These are phyloP conservation scores for Hyla sarda DNA, from an alignment of 2,113 vertebrate species.

Conservation along the genomic window DNA sequence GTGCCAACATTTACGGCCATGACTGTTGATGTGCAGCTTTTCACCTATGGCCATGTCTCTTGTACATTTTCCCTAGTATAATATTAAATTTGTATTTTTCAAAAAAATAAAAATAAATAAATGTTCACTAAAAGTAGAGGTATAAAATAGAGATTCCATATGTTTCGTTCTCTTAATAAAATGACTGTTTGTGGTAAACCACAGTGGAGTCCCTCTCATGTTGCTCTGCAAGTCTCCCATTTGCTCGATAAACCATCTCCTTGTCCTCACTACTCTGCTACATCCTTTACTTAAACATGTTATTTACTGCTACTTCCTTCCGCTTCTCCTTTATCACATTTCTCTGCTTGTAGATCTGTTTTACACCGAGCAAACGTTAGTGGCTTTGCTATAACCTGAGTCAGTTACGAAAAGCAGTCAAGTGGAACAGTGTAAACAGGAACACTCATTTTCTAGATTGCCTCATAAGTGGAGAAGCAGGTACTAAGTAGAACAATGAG, in stretches of 20 bases:
- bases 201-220: slow-evolving; percentile 37
- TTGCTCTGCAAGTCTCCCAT: slow-evolving; percentile 43
- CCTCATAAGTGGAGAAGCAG: slow-evolving; percentile 19
- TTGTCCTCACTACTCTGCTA: slow-evolving; percentile 47
- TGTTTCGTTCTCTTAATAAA: slow-evolving; percentile 5
- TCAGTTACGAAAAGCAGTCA: slow-evolving; percentile 41
- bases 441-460: slow-evolving; percentile 39
- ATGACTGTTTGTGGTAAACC: slow-evolving; percentile 58
- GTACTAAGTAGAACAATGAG: slow-evolving; percentile 39
- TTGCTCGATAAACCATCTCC: slow-evolving; percentile 46
- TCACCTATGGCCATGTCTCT: neutral
- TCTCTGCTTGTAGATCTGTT: slow-evolving; percentile 52
- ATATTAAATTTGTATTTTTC: neutral
- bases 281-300: slow-evolving; percentile 47
- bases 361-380: slow-evolving; percentile 36
- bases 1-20: too few species aligned
- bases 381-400: slow-evolving; percentile 29
- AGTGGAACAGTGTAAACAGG: slow-evolving; percentile 48
- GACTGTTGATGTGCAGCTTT: too few species aligned
- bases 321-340: slow-evolving; percentile 55
- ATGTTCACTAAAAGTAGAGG: neutral
- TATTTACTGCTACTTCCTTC: slow-evolving; percentile 58
- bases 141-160: slow-evolving; percentile 26
- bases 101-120: too few species aligned
- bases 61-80: neutral